phyloP scores from a whole-genome alignment of 2,113 vertebrate species.

The Sceloporus tristichus region DNA sequence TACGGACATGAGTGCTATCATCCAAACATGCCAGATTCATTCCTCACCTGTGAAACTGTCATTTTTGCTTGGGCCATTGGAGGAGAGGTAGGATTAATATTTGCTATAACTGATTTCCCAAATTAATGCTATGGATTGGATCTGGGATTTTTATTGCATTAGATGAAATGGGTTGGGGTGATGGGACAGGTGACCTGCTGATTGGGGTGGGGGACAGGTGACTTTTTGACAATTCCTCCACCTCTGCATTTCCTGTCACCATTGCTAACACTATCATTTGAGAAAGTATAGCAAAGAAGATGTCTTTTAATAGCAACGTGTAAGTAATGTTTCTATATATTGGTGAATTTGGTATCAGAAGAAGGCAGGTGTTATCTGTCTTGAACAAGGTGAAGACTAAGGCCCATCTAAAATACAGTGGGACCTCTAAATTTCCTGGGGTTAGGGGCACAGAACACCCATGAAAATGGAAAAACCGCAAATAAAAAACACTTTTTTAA shows the following conservation, averaged over 20 bases:
- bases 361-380: not conserved
- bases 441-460: too few species aligned
- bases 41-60: conserved; percentile 87
- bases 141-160: not conserved
- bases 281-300: too few species aligned
- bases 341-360: not conserved
- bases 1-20: conserved; percentile 88
- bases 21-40: conserved; percentile 90
- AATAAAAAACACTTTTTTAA: too few species aligned
- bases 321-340: not conserved
- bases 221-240: too few species aligned
- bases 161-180: not conserved
- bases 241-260: too few species aligned
- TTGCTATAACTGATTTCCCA: not conserved
- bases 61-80: conserved; percentile 91
- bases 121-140: not conserved
- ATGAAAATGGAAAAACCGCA: too few species aligned
- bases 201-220: too few species aligned
- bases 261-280: too few species aligned
- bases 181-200: too few species aligned
- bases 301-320: not conserved
- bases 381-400: not conserved
- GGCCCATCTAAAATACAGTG: conserved; percentile 5
- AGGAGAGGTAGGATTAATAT: conserved; percentile 82
- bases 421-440: too few species aligned